These are phyloP conservation scores for Pocillopora grandis DNA, from an alignment of 92 coral and sea anemone species.

Conservation along the genomic window DNA sequence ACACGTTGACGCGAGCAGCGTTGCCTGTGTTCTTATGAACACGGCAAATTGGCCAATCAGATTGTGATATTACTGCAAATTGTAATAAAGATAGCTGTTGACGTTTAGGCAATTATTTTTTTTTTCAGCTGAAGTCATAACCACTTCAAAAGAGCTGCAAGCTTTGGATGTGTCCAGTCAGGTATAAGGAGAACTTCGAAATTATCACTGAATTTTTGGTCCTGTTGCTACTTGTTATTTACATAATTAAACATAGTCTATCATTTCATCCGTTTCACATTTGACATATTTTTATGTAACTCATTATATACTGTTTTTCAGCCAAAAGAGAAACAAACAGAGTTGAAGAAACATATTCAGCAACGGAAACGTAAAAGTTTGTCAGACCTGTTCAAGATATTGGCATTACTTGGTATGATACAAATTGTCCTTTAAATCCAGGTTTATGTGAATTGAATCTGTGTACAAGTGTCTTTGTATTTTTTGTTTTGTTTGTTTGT, in stretches of 20 bases:
- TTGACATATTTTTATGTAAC: background rate
- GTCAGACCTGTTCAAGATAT: slow-evolving; percentile 86
- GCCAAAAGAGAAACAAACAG: slow-evolving; percentile 85
- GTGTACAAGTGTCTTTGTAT: no score
- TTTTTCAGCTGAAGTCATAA: slow-evolving; percentile 75
- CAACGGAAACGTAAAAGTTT: slow-evolving; percentile 84
- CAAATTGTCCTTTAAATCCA: background rate
- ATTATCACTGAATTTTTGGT: background rate
- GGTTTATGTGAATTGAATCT: background rate
- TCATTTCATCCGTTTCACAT: background rate
- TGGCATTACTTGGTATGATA: slow-evolving; percentile 77
- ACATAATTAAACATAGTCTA: background rate
- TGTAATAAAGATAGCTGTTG: background rate
- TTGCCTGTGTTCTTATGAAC: no score
- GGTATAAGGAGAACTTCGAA: slow-evolving; percentile 32
- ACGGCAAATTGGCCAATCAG: no score
- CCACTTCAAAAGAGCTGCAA: slow-evolving; percentile 72
- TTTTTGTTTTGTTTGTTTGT: background rate
- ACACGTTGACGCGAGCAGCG: no score
- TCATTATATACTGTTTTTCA: slow-evolving; percentile 20
- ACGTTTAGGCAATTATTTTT: background rate
- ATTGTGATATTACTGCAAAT: no score
- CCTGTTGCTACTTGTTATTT: background rate
- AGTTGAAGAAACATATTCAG: slow-evolving; percentile 82
- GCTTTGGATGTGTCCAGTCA: slow-evolving; percentile 77